Evolutionary conservation across 1,140 invertebrate genomes (phyloP).

Genomic region (Drosophila elegans): DNA sequence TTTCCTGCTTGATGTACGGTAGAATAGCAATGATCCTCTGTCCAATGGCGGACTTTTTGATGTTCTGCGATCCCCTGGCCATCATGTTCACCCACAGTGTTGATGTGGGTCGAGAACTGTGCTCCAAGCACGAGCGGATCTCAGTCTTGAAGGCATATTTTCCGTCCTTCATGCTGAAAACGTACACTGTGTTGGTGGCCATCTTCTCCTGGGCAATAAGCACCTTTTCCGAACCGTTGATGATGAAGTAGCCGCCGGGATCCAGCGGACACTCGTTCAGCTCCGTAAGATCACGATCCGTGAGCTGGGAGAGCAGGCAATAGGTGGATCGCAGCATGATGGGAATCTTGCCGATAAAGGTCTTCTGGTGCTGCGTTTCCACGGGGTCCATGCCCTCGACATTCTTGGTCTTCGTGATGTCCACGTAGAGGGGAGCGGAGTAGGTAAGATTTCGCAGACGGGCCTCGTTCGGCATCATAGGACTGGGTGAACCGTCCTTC

Average conservation of each 20-base stretch:
- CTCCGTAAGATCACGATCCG: conserved; percentile 99
- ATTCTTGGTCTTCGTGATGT: conserved; percentile 98
- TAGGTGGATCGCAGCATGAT: conserved; percentile 99
- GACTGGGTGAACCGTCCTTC: conserved; percentile 98
- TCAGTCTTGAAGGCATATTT: conserved; percentile 99
- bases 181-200: conserved; percentile 99
- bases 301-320: conserved; percentile 96
- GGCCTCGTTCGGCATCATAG: conserved; percentile 99
- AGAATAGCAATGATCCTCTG: conserved; percentile 98
- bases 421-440: conserved; percentile 98
- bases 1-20: conserved; percentile 99
- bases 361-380: conserved; percentile 98
- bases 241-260: conserved; percentile 98
- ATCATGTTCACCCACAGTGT: conserved; percentile 99
- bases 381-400: conserved; percentile 96
- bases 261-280: conserved; percentile 99
- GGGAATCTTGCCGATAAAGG: conserved; percentile 99
- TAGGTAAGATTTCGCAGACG: conserved; percentile 95
- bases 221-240: conserved; percentile 98
- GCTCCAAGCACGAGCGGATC: conserved; percentile 97
- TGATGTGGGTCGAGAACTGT: conserved; percentile 96
- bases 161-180: conserved; percentile 99
- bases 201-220: conserved; percentile 99
- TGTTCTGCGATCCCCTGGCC: conserved; percentile 97
- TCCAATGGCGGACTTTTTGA: conserved; percentile 98